Base-by-base conservation (phyloP, 2,113 vertebrate genomes). In the Rhinopithecus roxellana region DNA sequence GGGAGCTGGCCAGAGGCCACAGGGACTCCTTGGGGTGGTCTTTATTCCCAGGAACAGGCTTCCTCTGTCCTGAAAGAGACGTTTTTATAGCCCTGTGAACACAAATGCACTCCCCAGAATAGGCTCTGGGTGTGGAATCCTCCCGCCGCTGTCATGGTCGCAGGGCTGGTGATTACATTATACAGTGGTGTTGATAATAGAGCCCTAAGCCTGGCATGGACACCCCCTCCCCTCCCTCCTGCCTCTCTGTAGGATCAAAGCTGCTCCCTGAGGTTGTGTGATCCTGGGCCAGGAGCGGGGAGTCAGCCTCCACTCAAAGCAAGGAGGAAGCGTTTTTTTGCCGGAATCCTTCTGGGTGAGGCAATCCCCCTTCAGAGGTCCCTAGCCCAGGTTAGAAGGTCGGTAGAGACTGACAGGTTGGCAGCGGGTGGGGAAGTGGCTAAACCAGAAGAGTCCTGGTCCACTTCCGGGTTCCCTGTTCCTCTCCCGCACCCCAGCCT, bases 191-290 rank as follows among this genome's bases (percentile, higher is more conserved):
- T 48, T 48, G 94, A 97, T 95, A 96, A 94, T 90, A 90, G 92
- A 59, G 48, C 67, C 50, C 70, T n/a, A 55, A 52, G n/a, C 69
- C 43, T 52, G 35, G 20, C 23, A 59, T 45, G 89, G 55, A 48
- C 30, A 10, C 72, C 78, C 74, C 40, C n/a, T 75, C 50, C 43
- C 85, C 85, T 72, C 69, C 83, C 11, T 32, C 88, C 74, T 13
- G 50, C 72, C 52, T 92, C 82, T 83, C n/a, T 27, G 84, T 4
- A 61, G 95, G 97, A 98, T 98, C 96, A 98, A 98, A 98, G 97
- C 40, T 77, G 48, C 61, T 74, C 88, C 4, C 1, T 5, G 72
- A 69, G 81, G 88, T 40, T 82, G 83, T 95, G 97, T 98, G 97
- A 97, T 97, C 95, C 95, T 11, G 25, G 92, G 97, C 97, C 98